Conservation (phyloP, 2,797 vertebrate genomes). For the Gymnothorax reevesii region DNA sequence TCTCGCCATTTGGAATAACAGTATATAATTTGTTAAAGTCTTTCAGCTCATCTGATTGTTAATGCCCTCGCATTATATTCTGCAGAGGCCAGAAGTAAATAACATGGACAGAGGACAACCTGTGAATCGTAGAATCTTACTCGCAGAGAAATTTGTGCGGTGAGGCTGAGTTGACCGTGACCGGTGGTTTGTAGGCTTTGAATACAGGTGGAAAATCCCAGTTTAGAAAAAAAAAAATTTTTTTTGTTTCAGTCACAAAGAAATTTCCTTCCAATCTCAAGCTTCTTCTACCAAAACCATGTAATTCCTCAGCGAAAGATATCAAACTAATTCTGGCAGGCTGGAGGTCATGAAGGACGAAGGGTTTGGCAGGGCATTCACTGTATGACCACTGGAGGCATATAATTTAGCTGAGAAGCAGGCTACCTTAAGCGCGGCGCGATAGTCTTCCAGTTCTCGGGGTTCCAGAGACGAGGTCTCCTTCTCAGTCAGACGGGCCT, state of each 20-base stretch:
- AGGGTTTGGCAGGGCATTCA: too few relatives aligned
- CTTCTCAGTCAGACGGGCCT: constrained; percentile 89
- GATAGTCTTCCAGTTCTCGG: constrained; percentile 84
- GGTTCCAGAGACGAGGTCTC: constrained; percentile 87
- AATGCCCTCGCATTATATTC: background rate
- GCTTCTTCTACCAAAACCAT: too few relatives aligned
- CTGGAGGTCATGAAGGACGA: too few relatives aligned
- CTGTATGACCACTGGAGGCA: too few relatives aligned
- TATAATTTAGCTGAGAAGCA: background rate
- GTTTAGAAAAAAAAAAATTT: too few relatives aligned
- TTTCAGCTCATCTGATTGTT: background rate
- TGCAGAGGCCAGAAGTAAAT: background rate
- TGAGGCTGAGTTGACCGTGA: background rate
- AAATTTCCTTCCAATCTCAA: too few relatives aligned
- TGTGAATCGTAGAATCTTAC: background rate
- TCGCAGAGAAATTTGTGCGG: background rate
- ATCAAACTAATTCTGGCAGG: too few relatives aligned
- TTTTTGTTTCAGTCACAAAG: too few relatives aligned
- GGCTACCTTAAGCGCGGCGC: constrained; percentile 73
- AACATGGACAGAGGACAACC: background rate
- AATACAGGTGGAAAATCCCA: too few relatives aligned
- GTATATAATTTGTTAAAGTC: too few relatives aligned
- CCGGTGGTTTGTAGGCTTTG: background rate
- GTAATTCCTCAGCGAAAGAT: too few relatives aligned
- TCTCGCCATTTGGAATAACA: too few relatives aligned